A percentile compares a stretch with the other conserved stretches of the same genome.
Conservation (phyloP, 2,888 invertebrate species). For the Coelinius sp. region DNA sequence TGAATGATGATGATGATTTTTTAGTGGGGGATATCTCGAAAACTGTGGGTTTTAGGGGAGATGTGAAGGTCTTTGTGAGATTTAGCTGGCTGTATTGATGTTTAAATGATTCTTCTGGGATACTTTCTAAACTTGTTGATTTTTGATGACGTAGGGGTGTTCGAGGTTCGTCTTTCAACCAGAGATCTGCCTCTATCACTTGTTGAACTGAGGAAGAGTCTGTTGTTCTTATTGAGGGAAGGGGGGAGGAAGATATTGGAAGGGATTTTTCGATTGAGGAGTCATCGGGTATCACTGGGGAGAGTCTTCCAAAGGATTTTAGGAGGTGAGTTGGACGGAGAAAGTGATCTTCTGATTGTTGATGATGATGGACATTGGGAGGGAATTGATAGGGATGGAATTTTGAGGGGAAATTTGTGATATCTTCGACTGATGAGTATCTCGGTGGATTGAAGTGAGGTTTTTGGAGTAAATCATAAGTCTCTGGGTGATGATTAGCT, state of each 20-base stretch:
- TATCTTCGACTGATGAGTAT: neutral
- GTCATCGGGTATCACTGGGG: neutral
- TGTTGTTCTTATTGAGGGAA: slow-evolving; percentile 27
- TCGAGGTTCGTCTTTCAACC: slow-evolving; percentile 52
- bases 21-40: slow-evolving; percentile 36
- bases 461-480: neutral
- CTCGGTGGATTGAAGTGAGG: neutral
- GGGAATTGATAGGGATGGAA: neutral
- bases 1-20: slow-evolving; percentile 53
- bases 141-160: slow-evolving; percentile 27
- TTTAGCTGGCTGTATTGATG: neutral
- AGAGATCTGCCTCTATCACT: slow-evolving; percentile 62
- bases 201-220: slow-evolving; percentile 55
- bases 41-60: neutral
- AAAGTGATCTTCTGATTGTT: neutral
- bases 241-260: slow-evolving; percentile 45
- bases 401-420: neutral
- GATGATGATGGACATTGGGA: neutral
- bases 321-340: neutral
- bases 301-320: neutral
- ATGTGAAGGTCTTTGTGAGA: neutral
- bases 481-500: neutral
- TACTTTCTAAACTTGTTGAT: neutral
- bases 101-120: neutral
- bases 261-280: neutral